phyloP scores from a whole-genome alignment of 2,888 invertebrate genomes.

The Adineta ricciae region DNA sequence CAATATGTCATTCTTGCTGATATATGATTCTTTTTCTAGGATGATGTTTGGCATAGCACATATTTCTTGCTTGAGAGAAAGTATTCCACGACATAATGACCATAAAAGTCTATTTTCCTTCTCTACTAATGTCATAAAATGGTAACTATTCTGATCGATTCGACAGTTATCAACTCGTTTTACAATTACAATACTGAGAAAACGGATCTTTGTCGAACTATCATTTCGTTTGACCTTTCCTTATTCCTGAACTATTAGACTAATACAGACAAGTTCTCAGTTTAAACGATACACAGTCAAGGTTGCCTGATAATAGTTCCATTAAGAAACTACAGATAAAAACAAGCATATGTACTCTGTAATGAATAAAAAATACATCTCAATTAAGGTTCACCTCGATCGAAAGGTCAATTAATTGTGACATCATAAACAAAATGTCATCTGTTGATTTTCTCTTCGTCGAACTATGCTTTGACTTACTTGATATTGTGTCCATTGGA shows the following conservation, averaged over 20 bases:
- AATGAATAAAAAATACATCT: neutral
- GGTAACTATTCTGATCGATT: too few relatives aligned
- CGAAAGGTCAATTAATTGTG: neutral
- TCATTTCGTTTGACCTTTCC: neutral
- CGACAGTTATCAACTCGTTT: too few relatives aligned
- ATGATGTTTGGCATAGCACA: too few relatives aligned
- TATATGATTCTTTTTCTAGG: too few relatives aligned
- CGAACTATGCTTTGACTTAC: neutral
- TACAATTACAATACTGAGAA: too few relatives aligned
- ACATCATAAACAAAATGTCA: neutral
- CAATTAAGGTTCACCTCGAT: neutral
- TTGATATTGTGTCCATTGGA: neutral
- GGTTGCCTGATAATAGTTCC: neutral
- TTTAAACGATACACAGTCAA: neutral
- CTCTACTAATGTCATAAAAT: too few relatives aligned
- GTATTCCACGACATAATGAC: too few relatives aligned
- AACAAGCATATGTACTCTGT: neutral
- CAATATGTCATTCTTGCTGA: too few relatives aligned
- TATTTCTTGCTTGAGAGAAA: too few relatives aligned
- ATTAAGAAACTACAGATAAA: neutral
- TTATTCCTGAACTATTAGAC: neutral
- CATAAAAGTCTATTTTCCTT: too few relatives aligned
- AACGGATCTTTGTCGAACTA: neutral
- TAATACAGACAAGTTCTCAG: neutral
- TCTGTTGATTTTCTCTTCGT: neutral